These are phyloP conservation scores for Strongylocentrotus purpuratus DNA, from an alignment of 35 echinoderm and acorn worm species.

Conservation along the genomic window DNA sequence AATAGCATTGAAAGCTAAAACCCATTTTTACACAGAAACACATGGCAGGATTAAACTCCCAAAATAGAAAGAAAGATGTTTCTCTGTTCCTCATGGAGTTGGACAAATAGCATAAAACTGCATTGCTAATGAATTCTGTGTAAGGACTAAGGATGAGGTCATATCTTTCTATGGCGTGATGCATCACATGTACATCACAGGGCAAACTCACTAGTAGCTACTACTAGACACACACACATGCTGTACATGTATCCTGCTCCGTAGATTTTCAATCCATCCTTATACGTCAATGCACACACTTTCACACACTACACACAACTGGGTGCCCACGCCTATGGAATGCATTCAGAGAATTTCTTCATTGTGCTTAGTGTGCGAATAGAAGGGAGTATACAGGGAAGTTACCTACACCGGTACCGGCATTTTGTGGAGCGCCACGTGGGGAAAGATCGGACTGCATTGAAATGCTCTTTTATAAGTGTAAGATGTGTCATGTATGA, in stretches of 20 bases:
- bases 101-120: too few relatives aligned
- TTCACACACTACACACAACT: slow-evolving; percentile 1
- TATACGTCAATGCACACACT: background rate
- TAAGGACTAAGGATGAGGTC: background rate
- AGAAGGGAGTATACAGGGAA: background rate
- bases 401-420: background rate
- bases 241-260: background rate
- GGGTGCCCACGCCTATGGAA: background rate
- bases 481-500: background rate
- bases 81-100: too few relatives aligned
- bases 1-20: too few relatives aligned
- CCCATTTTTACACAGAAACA: too few relatives aligned
- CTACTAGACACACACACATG: background rate
- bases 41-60: too few relatives aligned
- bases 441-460: background rate
- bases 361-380: background rate
- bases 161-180: background rate
- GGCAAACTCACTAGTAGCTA: background rate
- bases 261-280: background rate
- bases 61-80: too few relatives aligned
- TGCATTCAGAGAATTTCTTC: background rate
- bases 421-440: background rate
- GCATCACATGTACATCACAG: slow-evolving; percentile 34
- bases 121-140: background rate
- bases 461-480: background rate